These are phyloP conservation scores for Acanthochromis polyacanthus DNA, from an alignment of 2,113 vertebrate species.

Conservation along the genomic window DNA sequence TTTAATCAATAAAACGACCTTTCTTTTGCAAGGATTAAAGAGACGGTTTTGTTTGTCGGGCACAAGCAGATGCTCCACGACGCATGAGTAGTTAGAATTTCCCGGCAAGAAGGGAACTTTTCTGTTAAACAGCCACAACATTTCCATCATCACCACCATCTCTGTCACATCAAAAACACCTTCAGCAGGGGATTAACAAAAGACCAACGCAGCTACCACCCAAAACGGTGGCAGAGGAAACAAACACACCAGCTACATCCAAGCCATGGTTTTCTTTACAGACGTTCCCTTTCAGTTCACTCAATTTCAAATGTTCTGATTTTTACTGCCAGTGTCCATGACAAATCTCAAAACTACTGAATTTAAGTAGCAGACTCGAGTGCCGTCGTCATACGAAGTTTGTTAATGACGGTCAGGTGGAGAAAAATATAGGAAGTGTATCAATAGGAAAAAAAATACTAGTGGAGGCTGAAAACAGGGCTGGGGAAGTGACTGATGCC, in stretches of 20 bases:
- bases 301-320: neutral
- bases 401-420: too few relatives aligned
- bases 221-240: neutral
- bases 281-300: slow-evolving; percentile 13
- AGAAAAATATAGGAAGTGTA: neutral
- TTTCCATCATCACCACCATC: neutral
- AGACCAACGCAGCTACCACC: neutral
- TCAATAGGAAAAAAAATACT: neutral
- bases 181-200: neutral
- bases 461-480: neutral
- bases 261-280: neutral
- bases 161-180: neutral
- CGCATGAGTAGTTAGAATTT: neutral
- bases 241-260: neutral
- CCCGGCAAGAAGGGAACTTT: neutral
- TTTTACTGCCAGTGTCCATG: neutral
- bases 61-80: neutral
- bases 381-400: neutral
- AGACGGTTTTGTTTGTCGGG: neutral
- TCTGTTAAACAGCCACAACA: slow-evolving; percentile 1
- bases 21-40: neutral
- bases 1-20: neutral
- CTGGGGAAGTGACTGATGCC: slow-evolving; percentile 39
- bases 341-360: neutral
- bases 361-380: neutral